phyloP scores from a whole-genome alignment of 1,140 invertebrate genomes.

The Thrips palmi region DNA sequence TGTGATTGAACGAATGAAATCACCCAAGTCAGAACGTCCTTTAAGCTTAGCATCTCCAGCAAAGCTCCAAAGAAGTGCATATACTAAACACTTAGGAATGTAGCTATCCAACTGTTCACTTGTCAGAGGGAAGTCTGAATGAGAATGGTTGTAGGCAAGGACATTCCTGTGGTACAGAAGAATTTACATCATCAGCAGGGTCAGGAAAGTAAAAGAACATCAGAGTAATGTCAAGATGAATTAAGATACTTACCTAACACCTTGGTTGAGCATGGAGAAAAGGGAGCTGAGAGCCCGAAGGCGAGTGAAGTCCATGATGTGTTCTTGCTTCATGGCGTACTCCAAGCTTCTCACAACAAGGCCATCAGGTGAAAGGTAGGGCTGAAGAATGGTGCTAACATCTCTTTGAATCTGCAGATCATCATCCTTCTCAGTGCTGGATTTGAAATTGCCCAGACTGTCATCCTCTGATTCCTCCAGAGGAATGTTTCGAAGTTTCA shows the following conservation, averaged over 20 bases:
- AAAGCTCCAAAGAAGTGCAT: constrained; percentile 93
- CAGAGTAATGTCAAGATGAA: constrained; percentile 8
- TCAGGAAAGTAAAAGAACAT: constrained; percentile 4
- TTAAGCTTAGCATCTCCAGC: constrained; percentile 95
- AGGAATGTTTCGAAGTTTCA: constrained; percentile 69
- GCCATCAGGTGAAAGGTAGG: constrained; percentile 79
- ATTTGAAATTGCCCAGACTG: constrained; percentile 25
- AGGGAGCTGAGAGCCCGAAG: constrained; percentile 84
- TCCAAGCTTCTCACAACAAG: constrained; percentile 82
- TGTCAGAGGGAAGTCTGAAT: constrained; percentile 87
- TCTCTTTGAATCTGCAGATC: constrained; percentile 76
- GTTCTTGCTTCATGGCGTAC: constrained; percentile 78
- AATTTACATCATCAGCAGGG: background rate
- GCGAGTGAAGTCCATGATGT: constrained; percentile 98
- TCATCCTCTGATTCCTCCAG: constrained; percentile 86
- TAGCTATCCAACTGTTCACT: constrained; percentile 86
- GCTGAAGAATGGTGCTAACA: constrained; percentile 64
- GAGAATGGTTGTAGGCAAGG: constrained; percentile 78
- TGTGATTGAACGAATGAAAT: constrained; percentile 88
- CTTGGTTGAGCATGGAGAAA: constrained; percentile 96
- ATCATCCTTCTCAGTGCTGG: constrained; percentile 54
- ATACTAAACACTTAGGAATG: constrained; percentile 82
- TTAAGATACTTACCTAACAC: constrained; percentile 45
- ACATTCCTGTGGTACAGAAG: constrained; percentile 46
- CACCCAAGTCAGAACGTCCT: constrained; percentile 78